Base-by-base conservation (phyloP, 1,140 invertebrate species). In the Dendrolimus kikuchii region DNA sequence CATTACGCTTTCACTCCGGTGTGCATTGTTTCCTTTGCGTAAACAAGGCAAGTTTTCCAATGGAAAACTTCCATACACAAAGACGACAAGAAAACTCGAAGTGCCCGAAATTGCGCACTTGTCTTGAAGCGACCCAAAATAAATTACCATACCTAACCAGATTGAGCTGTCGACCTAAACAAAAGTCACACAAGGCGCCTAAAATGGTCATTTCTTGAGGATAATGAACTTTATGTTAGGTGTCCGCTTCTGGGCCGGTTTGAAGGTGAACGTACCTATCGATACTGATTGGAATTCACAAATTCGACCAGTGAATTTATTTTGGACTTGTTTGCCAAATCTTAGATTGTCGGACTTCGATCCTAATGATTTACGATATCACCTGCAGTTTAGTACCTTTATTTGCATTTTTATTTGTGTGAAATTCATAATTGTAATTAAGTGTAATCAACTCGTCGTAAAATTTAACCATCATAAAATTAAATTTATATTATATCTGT, bases 231-330 rank as follows among this genome's bases (percentile, higher is more conserved):
- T 59, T 60, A 60, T 41, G 62, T 80, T 76, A 62, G 68, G 60
- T 66, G 69, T 64, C 63, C 65, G 71, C 66, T 64, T 67, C 62
- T 68, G 67, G 77, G 69, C 82, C 82, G 81, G 82, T 86, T 82
- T 77, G 57, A 72, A 77, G 82, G 79, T 86, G 66, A 86, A 81
- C 70, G 82, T 60, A 82, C 77, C 66, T 68, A 71, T 69, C 65
- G 50, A 64, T 60, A 72, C 64, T 67, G 59, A 81, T 74, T 73
- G 71, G 77, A 81, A 86, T 84, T 78, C 68, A 76, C 71, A 72
- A 75, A 81, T 76, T 80, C 67, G 64, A 60, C 63, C 62, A 51
- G 60, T 62, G 62, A 74, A 71, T 67, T 76, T 75, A 81, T 80
- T 80, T 75, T 75, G 64, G 70, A 72, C 66, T 68, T 71, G 75